Conservation (phyloP, 2,888 invertebrate genomes). For the Stegophylla sp. region DNA sequence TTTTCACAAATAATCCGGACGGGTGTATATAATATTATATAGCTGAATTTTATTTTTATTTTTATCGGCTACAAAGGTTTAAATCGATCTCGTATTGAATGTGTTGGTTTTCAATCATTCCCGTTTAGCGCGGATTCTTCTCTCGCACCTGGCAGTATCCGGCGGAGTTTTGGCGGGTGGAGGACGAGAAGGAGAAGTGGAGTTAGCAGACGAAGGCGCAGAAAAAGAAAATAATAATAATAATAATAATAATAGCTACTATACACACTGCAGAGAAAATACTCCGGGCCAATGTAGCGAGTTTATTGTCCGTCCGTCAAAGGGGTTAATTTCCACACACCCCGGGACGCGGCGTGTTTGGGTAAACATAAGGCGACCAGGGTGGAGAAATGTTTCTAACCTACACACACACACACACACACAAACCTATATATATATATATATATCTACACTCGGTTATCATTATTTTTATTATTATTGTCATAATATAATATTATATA, state of each 20-base stretch:
- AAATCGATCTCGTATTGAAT: slow-evolving; percentile 46
- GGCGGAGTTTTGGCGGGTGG: not conserved
- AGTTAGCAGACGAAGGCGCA: not conserved
- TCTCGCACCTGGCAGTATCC: slow-evolving; percentile 22
- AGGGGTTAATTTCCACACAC: slow-evolving; percentile 59
- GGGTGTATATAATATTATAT: slow-evolving; percentile 9
- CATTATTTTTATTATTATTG: not conserved
- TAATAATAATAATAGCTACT: not conserved
- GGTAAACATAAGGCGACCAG: slow-evolving; percentile 27
- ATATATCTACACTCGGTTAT: not conserved
- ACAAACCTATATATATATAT: not conserved
- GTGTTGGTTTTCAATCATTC: slow-evolving; percentile 40
- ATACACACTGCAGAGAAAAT: not conserved
- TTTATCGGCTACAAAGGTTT: slow-evolving; percentile 22
- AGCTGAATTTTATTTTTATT: not conserved
- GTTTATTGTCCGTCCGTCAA: slow-evolving; percentile 44
- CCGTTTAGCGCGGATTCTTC: slow-evolving; percentile 27
- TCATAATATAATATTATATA: not conserved
- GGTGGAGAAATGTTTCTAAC: slow-evolving; percentile 3
- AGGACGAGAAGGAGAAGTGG: no score
- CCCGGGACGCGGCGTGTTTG: slow-evolving; percentile 23
- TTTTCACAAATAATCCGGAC: slow-evolving; percentile 45
- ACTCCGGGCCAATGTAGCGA: not conserved
- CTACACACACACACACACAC: not conserved
- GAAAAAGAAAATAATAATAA: slow-evolving; percentile 18